phyloP scores from a whole-genome alignment of 1,140 invertebrate species.

The Apis florea region DNA sequence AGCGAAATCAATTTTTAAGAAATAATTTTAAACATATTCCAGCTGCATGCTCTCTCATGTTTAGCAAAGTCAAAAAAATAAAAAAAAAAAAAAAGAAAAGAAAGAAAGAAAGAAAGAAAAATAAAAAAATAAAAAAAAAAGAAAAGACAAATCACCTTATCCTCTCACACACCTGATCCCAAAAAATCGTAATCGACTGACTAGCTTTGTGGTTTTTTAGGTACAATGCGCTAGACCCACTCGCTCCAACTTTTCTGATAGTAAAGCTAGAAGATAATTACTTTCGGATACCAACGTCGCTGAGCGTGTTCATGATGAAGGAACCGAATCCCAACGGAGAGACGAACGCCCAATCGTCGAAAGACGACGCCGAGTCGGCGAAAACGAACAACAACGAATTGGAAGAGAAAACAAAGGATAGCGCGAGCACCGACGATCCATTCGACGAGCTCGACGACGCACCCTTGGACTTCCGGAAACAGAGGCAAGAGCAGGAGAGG shows the following conservation, averaged over 20 bases:
- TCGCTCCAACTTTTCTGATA: constrained; percentile 68
- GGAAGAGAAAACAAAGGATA: constrained; percentile 14
- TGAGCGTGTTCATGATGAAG: constrained; percentile 72
- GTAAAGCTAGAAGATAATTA: constrained; percentile 72
- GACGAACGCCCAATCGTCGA: background rate
- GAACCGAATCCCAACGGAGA: constrained; percentile 49
- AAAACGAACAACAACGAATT: background rate
- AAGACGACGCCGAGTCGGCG: background rate
- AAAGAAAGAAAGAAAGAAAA: background rate
- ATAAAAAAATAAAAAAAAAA: background rate
- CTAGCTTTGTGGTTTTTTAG: constrained; percentile 70
- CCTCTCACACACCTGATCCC: background rate
- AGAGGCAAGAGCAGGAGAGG: constrained; percentile 19
- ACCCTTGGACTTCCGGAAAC: constrained; percentile 56
- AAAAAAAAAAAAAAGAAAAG: background rate
- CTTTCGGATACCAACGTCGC: constrained; percentile 73
- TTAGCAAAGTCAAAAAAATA: background rate
- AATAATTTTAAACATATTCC: constrained; percentile 7
- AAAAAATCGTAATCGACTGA: constrained; percentile 40
- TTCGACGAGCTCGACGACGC: constrained; percentile 60
- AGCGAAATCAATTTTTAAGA: background rate
- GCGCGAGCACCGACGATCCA: background rate
- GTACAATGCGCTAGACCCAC: constrained; percentile 69
- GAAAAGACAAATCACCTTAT: constrained; percentile 26
- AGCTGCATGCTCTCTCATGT: constrained; percentile 49